Evolutionary conservation across 1,140 invertebrate genomes (phyloP).

Genomic region (Anadara kagoshimensis): DNA sequence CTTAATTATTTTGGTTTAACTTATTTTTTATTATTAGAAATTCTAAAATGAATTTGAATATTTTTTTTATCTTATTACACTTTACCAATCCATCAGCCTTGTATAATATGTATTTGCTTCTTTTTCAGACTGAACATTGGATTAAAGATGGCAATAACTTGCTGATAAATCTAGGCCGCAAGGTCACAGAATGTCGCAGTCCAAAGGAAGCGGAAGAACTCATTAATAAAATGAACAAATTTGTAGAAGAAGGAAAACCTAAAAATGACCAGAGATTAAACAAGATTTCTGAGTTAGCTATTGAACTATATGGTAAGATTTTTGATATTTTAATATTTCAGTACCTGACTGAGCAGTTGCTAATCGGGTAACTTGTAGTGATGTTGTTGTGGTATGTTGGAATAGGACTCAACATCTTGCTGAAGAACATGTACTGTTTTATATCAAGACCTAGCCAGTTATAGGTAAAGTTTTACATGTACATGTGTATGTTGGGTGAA

Average conservation of each 20-base stretch:
- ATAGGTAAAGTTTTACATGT: no score
- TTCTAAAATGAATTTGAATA: neutral
- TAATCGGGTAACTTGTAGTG: no score
- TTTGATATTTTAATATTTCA: no score
- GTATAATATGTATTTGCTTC: neutral
- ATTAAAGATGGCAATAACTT: slow-evolving; percentile 83
- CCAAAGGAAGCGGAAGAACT: slow-evolving; percentile 79
- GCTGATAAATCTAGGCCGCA: slow-evolving; percentile 81
- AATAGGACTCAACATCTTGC: no score
- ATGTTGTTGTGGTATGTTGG: no score
- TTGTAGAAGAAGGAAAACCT: slow-evolving; percentile 81
- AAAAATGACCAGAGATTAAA: slow-evolving; percentile 82
- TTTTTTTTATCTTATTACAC: neutral
- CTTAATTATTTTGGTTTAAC: no score
- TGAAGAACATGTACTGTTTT: no score
- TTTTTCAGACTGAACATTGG: slow-evolving; percentile 81
- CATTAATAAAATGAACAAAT: slow-evolving; percentile 80
- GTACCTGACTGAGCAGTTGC: no score
- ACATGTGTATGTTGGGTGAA: no score
- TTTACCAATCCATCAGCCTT: neutral
- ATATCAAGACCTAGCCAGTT: no score
- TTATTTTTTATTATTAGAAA: neutral
- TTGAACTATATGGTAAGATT: slow-evolving; percentile 80
- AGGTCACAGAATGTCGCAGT: slow-evolving; percentile 79
- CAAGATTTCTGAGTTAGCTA: slow-evolving; percentile 80